These are phyloP conservation scores for Parnassius smintheus DNA, from an alignment of 2,888 invertebrate species.

Conservation along the genomic window DNA sequence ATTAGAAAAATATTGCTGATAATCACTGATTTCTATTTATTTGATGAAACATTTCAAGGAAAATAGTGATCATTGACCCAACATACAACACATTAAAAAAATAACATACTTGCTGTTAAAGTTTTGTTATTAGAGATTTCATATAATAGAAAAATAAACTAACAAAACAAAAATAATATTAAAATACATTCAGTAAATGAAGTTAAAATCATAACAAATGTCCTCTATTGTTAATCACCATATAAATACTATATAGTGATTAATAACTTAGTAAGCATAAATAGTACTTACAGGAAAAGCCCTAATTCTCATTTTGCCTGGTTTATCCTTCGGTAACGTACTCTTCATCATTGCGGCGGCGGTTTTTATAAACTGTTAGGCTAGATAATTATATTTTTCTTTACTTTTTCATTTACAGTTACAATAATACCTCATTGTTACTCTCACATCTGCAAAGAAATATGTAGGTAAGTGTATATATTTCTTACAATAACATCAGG, in stretches of 20 bases:
- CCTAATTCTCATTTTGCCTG: slow-evolving; percentile 96
- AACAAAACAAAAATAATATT: too few relatives aligned
- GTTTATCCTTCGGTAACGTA: slow-evolving; percentile 92
- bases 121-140: too few relatives aligned
- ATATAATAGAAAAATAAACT: too few relatives aligned
- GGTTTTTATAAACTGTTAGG: slow-evolving; percentile 48
- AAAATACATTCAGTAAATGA: too few relatives aligned
- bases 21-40: too few relatives aligned
- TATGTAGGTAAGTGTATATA: slow-evolving; percentile 33
- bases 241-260: not conserved
- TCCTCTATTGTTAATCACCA: too few relatives aligned
- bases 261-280: slow-evolving; percentile 1
- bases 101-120: too few relatives aligned
- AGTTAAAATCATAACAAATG: too few relatives aligned
- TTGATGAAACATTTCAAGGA: too few relatives aligned
- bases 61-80: too few relatives aligned
- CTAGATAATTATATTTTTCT: slow-evolving; percentile 50
- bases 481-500: not conserved
- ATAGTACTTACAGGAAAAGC: slow-evolving; percentile 95
- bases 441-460: slow-evolving; percentile 67
- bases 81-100: too few relatives aligned
- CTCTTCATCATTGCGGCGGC: slow-evolving; percentile 84
- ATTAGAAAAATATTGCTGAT: not conserved
- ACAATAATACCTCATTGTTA: slow-evolving; percentile 70
- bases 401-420: slow-evolving; percentile 62